Percentiles rank a stretch among this genome's conserved stretches.
Evolutionary conservation across 2,797 vertebrate species (phyloP).

Genomic region (Leucoraja ocellata): DNA sequence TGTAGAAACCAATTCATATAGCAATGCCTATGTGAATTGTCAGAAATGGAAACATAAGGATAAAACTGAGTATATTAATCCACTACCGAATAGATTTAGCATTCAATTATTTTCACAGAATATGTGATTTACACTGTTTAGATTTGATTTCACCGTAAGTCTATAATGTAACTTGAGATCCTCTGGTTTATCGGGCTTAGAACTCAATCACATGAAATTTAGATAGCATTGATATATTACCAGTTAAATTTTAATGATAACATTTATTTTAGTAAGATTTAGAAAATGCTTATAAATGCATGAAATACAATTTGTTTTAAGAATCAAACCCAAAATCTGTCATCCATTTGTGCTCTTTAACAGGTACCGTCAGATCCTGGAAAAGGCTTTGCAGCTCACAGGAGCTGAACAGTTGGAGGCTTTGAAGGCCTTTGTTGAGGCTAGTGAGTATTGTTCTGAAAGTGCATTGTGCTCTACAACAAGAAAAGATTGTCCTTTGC

Average conservation of each 20-base stretch:
- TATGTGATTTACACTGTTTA: background rate
- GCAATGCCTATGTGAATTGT: background rate
- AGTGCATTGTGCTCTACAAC: background rate
- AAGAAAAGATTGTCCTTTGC: background rate
- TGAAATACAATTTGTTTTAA: background rate
- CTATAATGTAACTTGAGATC: background rate
- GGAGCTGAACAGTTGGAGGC: constrained; percentile 87
- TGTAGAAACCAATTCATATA: background rate
- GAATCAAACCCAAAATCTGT: background rate
- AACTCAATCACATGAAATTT: background rate
- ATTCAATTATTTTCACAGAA: background rate
- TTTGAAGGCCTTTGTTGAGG: constrained; percentile 97
- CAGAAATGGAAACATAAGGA: too few species aligned
- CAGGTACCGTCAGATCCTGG: constrained; percentile 92
- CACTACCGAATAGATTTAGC: background rate
- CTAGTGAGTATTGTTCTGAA: constrained; percentile 72
- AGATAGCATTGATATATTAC: background rate
- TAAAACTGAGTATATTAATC: background rate
- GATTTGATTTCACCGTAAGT: background rate
- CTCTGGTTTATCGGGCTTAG: background rate
- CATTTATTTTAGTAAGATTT: background rate
- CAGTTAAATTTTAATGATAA: background rate
- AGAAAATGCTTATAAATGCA: background rate
- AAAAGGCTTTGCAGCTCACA: constrained; percentile 85
- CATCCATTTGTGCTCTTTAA: constrained; percentile 38